These are phyloP conservation scores for Takifugu flavidus DNA, from an alignment of 2,113 vertebrate genomes.

Conservation along the genomic window DNA sequence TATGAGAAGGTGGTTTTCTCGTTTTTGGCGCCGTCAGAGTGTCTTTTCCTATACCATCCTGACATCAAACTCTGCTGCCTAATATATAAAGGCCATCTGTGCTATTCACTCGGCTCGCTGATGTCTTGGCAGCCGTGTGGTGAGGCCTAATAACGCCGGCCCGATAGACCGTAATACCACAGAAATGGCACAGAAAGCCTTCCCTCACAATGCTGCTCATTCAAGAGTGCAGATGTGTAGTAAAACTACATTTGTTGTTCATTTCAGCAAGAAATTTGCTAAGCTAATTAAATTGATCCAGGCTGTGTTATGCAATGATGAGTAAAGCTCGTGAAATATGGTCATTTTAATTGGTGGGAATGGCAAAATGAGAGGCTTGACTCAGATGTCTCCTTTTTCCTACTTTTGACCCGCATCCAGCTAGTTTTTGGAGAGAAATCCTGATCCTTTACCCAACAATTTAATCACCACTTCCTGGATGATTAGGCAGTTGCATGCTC, in stretches of 20 bases:
- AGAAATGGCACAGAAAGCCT: slow-evolving; percentile 37
- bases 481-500: too few species aligned
- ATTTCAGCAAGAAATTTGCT: slow-evolving; percentile 56
- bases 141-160: slow-evolving; percentile 42
- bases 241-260: slow-evolving; percentile 47
- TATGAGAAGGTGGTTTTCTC: slow-evolving; percentile 59
- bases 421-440: too few species aligned
- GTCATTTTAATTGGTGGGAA: slow-evolving; percentile 5
- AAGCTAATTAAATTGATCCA: slow-evolving; percentile 33
- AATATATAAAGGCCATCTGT: slow-evolving; percentile 60
- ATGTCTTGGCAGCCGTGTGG: slow-evolving; percentile 52
- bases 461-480: too few species aligned
- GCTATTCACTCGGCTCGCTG: slow-evolving; percentile 31
- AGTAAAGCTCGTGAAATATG: slow-evolving; percentile 8
- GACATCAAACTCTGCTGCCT: slow-evolving; percentile 50
- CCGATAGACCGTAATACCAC: slow-evolving; percentile 46
- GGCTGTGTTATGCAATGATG: slow-evolving; percentile 30
- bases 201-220: slow-evolving; percentile 32
- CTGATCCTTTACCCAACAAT: too few species aligned
- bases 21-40: slow-evolving; percentile 51
- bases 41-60: slow-evolving; percentile 56
- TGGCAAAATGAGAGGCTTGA: too few species aligned
- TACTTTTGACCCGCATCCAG: too few species aligned
- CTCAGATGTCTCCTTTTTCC: too few species aligned
- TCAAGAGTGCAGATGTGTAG: slow-evolving; percentile 27